Evolutionary conservation across 2,113 vertebrate species (phyloP).

Genomic region (Rhinoderma darwinii): DNA sequence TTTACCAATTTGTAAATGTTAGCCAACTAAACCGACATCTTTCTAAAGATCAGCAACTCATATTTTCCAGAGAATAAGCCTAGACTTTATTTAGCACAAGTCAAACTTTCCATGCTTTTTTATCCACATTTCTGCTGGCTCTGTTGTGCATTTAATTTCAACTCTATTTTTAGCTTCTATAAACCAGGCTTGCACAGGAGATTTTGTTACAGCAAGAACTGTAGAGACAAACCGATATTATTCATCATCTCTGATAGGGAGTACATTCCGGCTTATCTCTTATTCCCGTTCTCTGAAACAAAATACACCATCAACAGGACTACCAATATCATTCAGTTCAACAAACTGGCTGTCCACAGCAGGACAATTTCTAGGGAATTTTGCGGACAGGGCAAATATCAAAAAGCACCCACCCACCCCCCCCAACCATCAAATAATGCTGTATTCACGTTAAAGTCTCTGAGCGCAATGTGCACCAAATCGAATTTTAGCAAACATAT

Average conservation of each 20-base stretch:
- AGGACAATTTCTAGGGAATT: too few species aligned
- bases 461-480: too few species aligned
- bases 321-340: neutral
- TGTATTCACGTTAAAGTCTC: too few species aligned
- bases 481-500: too few species aligned
- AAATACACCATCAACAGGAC: neutral
- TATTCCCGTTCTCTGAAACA: neutral
- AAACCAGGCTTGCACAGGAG: constrained; percentile 23
- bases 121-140: constrained; percentile 34
- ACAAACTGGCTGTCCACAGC: neutral
- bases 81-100: constrained; percentile 29
- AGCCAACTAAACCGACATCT: neutral
- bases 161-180: constrained; percentile 40
- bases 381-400: too few species aligned
- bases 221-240: constrained; percentile 11
- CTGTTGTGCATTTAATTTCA: constrained; percentile 32
- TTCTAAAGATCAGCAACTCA: constrained; percentile 26
- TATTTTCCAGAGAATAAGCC: constrained; percentile 39
- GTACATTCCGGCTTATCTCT: neutral
- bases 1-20: constrained; percentile 13
- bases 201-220: constrained; percentile 33
- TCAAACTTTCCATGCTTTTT: constrained; percentile 36
- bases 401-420: too few species aligned
- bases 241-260: neutral
- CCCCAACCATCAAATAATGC: too few species aligned